phyloP scores from a whole-genome alignment of 2,797 vertebrate genomes.

The Lithobates sylvaticus region DNA sequence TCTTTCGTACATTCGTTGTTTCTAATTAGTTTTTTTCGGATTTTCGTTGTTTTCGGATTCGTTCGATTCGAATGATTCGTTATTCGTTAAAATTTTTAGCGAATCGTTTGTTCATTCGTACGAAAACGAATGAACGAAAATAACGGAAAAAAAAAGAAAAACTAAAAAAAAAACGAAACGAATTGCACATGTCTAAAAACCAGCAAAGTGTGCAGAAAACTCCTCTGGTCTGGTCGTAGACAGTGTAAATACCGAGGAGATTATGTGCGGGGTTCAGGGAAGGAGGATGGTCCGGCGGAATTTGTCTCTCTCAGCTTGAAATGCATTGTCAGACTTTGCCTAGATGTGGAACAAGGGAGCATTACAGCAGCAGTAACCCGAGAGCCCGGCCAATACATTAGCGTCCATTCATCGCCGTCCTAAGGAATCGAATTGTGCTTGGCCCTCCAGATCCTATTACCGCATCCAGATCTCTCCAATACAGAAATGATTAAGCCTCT shows the following conservation, averaged over 20 bases:
- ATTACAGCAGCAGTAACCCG: conserved; percentile 12
- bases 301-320: conserved; percentile 3
- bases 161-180: too few species aligned
- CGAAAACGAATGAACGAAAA: too few species aligned
- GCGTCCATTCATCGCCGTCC: not conserved
- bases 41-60: too few species aligned
- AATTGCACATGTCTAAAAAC: too few species aligned
- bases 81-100: too few species aligned
- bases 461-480: conserved; percentile 12
- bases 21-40: too few species aligned
- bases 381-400: conserved; percentile 15
- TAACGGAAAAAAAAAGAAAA: too few species aligned
- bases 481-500: conserved; percentile 31
- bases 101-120: too few species aligned
- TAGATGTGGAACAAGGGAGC: conserved; percentile 10
- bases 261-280: not conserved
- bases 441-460: conserved; percentile 23
- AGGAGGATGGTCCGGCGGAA: not conserved
- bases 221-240: not conserved
- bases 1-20: too few species aligned
- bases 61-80: too few species aligned
- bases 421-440: not conserved
- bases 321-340: conserved; percentile 39
- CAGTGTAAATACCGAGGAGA: conserved; percentile 12
- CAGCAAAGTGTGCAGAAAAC: not conserved